Evolutionary conservation across 2,113 vertebrate species (phyloP).

Genomic region (Silurus asotus): DNA sequence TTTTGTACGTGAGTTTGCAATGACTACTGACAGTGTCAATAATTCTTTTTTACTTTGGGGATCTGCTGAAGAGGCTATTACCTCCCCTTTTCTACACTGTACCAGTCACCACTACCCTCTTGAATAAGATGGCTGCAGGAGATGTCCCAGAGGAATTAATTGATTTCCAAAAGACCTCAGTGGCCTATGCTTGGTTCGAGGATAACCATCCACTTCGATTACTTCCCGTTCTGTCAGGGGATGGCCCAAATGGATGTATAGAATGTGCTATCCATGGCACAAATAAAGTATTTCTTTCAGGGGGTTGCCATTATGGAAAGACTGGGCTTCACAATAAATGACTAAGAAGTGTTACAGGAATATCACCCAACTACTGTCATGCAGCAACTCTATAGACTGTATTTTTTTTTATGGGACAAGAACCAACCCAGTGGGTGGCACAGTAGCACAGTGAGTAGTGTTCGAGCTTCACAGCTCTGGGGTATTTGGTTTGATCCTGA

Average conservation of each 20-base stretch:
- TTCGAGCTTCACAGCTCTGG: not conserved
- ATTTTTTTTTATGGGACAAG: not conserved
- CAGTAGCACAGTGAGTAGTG: not conserved
- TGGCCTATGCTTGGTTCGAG: slow-evolving; percentile 2
- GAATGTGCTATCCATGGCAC: slow-evolving; percentile 7
- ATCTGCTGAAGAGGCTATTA: not conserved
- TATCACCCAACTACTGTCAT: not conserved
- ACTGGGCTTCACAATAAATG: not conserved
- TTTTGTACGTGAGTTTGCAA: not conserved
- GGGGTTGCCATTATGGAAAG: not conserved
- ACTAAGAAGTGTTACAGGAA: not conserved
- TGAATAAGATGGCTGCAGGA: slow-evolving; percentile 3
- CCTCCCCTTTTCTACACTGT: not conserved
- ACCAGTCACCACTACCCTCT: not conserved
- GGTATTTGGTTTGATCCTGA: not conserved
- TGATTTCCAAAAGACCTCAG: slow-evolving; percentile 10
- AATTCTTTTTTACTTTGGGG: not conserved
- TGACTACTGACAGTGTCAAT: slow-evolving; percentile 5
- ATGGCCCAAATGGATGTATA: not conserved
- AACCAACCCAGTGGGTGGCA: not conserved
- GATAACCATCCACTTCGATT: slow-evolving; percentile 9
- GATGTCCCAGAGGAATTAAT: slow-evolving; percentile 18
- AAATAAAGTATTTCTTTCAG: slow-evolving; percentile 13
- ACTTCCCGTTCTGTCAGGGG: not conserved
- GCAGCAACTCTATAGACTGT: not conserved